Conservation (phyloP, 2,888 invertebrate genomes). For the Eurytoma adleriae region DNA sequence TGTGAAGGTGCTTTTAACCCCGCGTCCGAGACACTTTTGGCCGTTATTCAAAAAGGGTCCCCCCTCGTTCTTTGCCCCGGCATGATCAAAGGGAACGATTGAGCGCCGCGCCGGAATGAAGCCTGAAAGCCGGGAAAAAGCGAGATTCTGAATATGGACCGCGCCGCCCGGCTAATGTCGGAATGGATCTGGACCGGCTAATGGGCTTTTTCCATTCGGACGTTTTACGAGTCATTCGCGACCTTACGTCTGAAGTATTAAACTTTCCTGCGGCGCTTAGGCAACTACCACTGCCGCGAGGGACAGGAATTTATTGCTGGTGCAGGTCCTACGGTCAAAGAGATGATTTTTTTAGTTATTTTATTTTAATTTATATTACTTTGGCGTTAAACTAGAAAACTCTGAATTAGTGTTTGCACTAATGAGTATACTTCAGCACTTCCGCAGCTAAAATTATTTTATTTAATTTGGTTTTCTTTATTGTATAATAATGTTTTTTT, state of each 20-base stretch:
- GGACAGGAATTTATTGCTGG: no score
- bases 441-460: no score
- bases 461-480: no score
- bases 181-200: not conserved
- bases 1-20: slow-evolving; percentile 12
- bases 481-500: no score
- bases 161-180: not conserved
- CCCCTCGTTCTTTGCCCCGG: slow-evolving; percentile 23
- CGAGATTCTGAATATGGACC: not conserved
- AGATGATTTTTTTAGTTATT: no score
- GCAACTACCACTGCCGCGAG: no score
- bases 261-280: no score
- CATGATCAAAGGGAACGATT: slow-evolving; percentile 27
- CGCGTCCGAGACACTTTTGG: slow-evolving; percentile 10
- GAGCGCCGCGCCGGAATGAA: not conserved
- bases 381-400: no score
- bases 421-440: no score
- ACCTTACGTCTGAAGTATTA: not conserved
- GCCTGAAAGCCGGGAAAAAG: slow-evolving; percentile 15
- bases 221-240: not conserved
- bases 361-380: no score
- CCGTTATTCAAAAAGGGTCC: slow-evolving; percentile 28
- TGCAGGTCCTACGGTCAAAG: no score
- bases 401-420: no score
- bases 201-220: not conserved